These are phyloP conservation scores for Siphonodentalium dalli DNA, from an alignment of 2,888 invertebrate species.

Conservation along the genomic window DNA sequence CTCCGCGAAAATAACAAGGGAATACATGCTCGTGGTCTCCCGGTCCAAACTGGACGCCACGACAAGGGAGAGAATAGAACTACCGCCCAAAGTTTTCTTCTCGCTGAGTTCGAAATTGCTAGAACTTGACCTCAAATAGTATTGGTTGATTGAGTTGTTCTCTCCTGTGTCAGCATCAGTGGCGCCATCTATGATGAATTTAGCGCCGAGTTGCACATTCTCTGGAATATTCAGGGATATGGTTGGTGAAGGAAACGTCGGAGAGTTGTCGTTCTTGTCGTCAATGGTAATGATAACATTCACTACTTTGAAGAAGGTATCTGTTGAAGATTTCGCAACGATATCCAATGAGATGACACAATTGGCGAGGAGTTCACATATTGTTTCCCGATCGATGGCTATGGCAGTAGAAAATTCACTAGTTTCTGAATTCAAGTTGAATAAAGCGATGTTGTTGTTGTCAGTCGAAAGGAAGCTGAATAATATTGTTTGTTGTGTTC, in stretches of 20 bases:
- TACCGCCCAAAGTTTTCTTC: constrained; percentile 37
- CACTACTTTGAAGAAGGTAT: constrained; percentile 42
- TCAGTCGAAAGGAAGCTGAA: too few relatives aligned
- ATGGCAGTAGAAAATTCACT: constrained; percentile 32
- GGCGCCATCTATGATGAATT: constrained; percentile 35
- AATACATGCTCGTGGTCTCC: constrained; percentile 36
- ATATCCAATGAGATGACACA: constrained; percentile 31
- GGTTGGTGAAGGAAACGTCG: constrained; percentile 33
- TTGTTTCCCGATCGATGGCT: constrained; percentile 33
- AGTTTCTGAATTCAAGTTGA: constrained; percentile 30
- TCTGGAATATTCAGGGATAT: constrained; percentile 33
- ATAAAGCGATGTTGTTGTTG: too few relatives aligned
- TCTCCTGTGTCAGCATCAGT: constrained; percentile 36
- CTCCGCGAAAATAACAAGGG: constrained; percentile 35
- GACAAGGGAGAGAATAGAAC: constrained; percentile 33
- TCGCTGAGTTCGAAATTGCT: constrained; percentile 33
- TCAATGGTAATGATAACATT: constrained; percentile 39
- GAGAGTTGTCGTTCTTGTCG: constrained; percentile 51
- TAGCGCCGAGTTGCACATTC: constrained; percentile 31
- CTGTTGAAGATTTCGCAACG: constrained; percentile 34
- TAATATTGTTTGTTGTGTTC: too few relatives aligned
- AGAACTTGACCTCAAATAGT: constrained; percentile 30
- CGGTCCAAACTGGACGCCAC: constrained; percentile 37
- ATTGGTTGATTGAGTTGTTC: constrained; percentile 33
- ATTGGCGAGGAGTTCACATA: constrained; percentile 32